Evolutionary conservation across 2,797 vertebrate species (phyloP).

Genomic region (Momotus momota): DNA sequence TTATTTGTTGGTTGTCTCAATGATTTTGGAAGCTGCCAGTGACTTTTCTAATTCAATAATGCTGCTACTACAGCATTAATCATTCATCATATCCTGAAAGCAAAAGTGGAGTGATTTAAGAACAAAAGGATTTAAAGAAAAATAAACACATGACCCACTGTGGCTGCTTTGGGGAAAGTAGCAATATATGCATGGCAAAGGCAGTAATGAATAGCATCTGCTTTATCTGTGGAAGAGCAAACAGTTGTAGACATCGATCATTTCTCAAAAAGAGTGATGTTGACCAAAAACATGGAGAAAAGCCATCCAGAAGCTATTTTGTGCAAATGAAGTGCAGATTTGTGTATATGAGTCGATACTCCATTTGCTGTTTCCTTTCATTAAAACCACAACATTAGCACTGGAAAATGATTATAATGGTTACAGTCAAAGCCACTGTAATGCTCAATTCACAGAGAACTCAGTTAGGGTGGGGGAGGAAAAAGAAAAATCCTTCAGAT

Average conservation of each 20-base stretch:
- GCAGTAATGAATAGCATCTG: slow-evolving; percentile 91
- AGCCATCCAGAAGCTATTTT: slow-evolving; percentile 82
- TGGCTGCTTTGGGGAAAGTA: slow-evolving; percentile 65
- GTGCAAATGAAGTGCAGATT: slow-evolving; percentile 90
- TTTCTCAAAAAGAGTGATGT: slow-evolving; percentile 71
- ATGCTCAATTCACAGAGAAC: slow-evolving; percentile 59
- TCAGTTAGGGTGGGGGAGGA: background rate
- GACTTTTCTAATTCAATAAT: slow-evolving; percentile 55
- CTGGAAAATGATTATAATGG: slow-evolving; percentile 85
- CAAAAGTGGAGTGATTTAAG: slow-evolving; percentile 60
- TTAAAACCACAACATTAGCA: slow-evolving; percentile 85
- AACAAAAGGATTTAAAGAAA: slow-evolving; percentile 76
- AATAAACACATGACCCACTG: slow-evolving; percentile 73
- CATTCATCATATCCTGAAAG: slow-evolving; percentile 67
- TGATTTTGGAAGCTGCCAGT: slow-evolving; percentile 50
- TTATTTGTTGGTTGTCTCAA: slow-evolving; percentile 55
- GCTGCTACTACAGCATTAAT: slow-evolving; percentile 57
- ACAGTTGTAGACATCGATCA: slow-evolving; percentile 86
- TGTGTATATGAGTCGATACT: slow-evolving; percentile 80
- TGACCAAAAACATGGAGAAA: slow-evolving; percentile 79
- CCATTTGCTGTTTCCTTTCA: slow-evolving; percentile 85
- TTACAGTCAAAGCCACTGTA: slow-evolving; percentile 90
- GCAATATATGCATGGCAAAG: slow-evolving; percentile 73
- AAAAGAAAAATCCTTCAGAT: background rate
- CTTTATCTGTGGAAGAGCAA: slow-evolving; percentile 87